Percentiles rank a stretch among this genome's conserved stretches.
phyloP scores from a whole-genome alignment of 2,888 invertebrate species.

The Drosophila atroscutellata region DNA sequence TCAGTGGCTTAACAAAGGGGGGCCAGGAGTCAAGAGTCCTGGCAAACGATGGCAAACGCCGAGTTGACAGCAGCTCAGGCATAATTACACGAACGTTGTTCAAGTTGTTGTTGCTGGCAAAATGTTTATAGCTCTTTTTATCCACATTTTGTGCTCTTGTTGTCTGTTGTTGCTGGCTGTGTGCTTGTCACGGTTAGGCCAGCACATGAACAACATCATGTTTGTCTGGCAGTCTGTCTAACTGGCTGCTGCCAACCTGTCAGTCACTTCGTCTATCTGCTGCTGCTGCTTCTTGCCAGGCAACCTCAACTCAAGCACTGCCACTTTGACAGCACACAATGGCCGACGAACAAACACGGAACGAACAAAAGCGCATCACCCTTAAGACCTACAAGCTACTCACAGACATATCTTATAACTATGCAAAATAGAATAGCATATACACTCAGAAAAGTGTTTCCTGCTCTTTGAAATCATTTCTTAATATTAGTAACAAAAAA shows the following conservation, averaged over 20 bases:
- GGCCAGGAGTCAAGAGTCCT: conserved; percentile 48
- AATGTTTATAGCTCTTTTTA: conserved; percentile 62
- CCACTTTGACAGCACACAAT: conserved; percentile 65
- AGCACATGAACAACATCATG: conserved; percentile 39
- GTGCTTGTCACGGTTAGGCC: conserved; percentile 43
- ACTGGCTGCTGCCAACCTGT: conserved; percentile 9
- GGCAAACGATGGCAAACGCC: conserved; percentile 23
- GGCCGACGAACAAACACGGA: conserved; percentile 40
- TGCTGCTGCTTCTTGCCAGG: conserved; percentile 21
- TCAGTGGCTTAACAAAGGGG: conserved; percentile 23
- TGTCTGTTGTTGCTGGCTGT: conserved; percentile 3
- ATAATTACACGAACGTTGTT: conserved; percentile 72
- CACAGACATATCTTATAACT: neutral
- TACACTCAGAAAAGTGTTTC: neutral
- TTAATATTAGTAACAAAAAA: neutral
- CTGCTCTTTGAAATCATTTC: neutral
- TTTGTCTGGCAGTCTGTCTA: conserved; percentile 15
- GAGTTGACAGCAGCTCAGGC: conserved; percentile 55
- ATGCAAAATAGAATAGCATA: neutral
- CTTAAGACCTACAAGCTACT: conserved; percentile 48
- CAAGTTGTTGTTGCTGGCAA: conserved; percentile 50
- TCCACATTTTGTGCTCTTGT: conserved; percentile 23
- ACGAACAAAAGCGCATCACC: conserved; percentile 69
- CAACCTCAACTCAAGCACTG: conserved; percentile 76
- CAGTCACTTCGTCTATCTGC: conserved; percentile 1